phyloP scores from a whole-genome alignment of 2,888 invertebrate species.

The Cecidostiba fungosa region DNA sequence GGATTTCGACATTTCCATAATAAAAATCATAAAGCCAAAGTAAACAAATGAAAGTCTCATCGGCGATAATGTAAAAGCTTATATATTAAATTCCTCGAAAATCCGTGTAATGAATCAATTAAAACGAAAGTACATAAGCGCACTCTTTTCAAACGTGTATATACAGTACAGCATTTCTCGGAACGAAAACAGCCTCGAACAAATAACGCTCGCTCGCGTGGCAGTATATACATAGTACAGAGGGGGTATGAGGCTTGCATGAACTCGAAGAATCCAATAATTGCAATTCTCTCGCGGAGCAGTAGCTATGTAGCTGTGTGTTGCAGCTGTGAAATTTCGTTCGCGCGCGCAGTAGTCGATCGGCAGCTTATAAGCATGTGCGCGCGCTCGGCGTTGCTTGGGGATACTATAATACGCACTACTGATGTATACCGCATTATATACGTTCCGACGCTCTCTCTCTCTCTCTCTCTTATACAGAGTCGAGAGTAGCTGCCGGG shows the following conservation, averaged over 20 bases:
- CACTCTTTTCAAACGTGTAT: too few relatives aligned
- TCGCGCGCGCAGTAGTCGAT: not conserved
- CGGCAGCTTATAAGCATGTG: slow-evolving; percentile 14
- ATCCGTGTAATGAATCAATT: too few relatives aligned
- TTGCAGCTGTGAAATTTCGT: slow-evolving; percentile 31
- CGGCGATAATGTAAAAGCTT: too few relatives aligned
- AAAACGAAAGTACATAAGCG: too few relatives aligned
- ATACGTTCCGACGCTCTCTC: not conserved
- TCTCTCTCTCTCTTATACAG: not conserved
- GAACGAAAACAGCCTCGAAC: not conserved
- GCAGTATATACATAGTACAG: too few relatives aligned
- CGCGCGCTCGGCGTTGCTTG: not conserved
- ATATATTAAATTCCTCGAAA: too few relatives aligned
- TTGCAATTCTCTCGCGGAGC: slow-evolving; percentile 9
- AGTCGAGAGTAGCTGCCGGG: slow-evolving; percentile 30
- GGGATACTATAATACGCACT: not conserved
- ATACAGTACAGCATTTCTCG: not conserved
- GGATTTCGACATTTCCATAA: too few relatives aligned
- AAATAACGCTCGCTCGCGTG: not conserved
- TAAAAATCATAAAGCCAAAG: too few relatives aligned
- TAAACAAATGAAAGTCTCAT: too few relatives aligned
- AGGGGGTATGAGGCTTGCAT: not conserved
- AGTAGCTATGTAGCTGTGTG: slow-evolving; percentile 17
- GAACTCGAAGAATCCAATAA: slow-evolving; percentile 18
- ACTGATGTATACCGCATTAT: not conserved